Evolutionary conservation across 1,140 invertebrate species (phyloP), one percentile per base, ranked within the genome.

Genomic region (Phymastichus coffea): DNA sequence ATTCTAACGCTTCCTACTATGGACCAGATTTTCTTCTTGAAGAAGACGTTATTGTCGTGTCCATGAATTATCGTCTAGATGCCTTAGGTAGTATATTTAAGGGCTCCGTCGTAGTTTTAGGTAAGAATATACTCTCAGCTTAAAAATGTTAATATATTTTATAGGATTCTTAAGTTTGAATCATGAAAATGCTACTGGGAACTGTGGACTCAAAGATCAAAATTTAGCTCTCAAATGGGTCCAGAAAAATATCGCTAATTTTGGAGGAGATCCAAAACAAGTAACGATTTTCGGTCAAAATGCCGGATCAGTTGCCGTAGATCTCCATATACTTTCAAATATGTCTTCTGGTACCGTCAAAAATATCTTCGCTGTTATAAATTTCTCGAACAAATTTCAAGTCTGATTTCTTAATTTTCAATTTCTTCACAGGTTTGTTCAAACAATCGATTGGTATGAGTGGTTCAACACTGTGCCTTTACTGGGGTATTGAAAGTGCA

Each of bases 31-130:
- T 86, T 51, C 77, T 90, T 6, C 70, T 86, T 22, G 70, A 80
- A 19, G 78, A 88, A 69, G 82, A 84, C 49, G 74, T 89, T 1
- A 74, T 91, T 10, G 56, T 90, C 0, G 86, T 91, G 0, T 85
- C 85, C 1, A 74, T 90, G 1, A 89, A 90, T 69, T 92, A 91
- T 73, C 81, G 89, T 51, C 70, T 89, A 1, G 85, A 84, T 51
- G 73, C 80, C 23, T 76, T 87, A 6, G 86, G 85, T 76, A 66
- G 28, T 8, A n/a, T n/a, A n/a, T n/a, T n/a, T n/a, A n/a, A n/a
- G n/a, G n/a, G n/a, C n/a, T n/a, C n/a, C n/a, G n/a, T n/a, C n/a
- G n/a, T n/a, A n/a, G n/a, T n/a, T n/a, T n/a, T n/a, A n/a, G n/a
- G n/a, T n/a, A n/a, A n/a, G n/a, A n/a, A n/a, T n/a, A n/a, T n/a